Conservation (phyloP, 2,888 invertebrate genomes). For the Anagyrus pseudococci region DNA sequence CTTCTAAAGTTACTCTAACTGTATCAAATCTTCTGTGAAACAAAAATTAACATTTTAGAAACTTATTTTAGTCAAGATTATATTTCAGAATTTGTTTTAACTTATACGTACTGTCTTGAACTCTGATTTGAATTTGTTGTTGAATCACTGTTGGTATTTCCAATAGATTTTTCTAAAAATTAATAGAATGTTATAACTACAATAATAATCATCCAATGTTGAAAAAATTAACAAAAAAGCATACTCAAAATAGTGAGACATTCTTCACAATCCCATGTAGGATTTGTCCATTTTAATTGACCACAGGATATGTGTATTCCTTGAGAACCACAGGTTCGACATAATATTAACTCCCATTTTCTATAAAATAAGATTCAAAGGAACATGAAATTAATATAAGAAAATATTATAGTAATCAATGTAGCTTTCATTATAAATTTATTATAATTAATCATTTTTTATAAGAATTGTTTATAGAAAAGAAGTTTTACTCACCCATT, state of each 20-base stretch:
- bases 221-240: slow-evolving; percentile 11
- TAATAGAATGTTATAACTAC: not conserved
- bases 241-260: slow-evolving; percentile 57
- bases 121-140: slow-evolving; percentile 16
- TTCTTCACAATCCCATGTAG: slow-evolving; percentile 62
- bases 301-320: slow-evolving; percentile 66
- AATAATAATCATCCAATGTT: no score
- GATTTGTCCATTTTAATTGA: slow-evolving; percentile 56
- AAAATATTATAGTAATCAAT: no score
- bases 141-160: slow-evolving; percentile 18
- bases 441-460: no score
- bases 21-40: slow-evolving; percentile 29
- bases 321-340: slow-evolving; percentile 66
- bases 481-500: slow-evolving; percentile 55
- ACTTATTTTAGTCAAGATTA: not conserved
- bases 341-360: slow-evolving; percentile 65
- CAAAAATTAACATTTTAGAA: slow-evolving; percentile 2
- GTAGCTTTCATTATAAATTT: no score
- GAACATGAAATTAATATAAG: no score
- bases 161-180: slow-evolving; percentile 25
- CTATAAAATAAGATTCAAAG: slow-evolving; percentile 49
- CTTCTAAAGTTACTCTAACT: slow-evolving; percentile 20
- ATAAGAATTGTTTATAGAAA: not conserved
- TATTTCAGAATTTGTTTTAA: not conserved
- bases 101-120: slow-evolving; percentile 5